Conservation (phyloP, 2,888 invertebrate species). For the Muscina levida region DNA sequence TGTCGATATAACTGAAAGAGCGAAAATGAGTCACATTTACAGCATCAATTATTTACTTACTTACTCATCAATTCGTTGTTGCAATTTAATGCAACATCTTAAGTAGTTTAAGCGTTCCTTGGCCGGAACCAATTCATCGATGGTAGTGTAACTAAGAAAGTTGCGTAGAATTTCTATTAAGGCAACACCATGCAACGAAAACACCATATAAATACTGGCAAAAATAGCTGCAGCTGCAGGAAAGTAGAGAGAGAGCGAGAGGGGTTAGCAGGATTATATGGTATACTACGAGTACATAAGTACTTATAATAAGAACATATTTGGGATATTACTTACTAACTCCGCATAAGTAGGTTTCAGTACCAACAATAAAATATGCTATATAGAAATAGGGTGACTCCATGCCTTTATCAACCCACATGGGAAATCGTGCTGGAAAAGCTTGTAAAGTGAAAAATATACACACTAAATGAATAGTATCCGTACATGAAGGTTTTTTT, state of each 20-base stretch:
- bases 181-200: slow-evolving; percentile 49
- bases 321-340: slow-evolving; percentile 59
- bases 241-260: not conserved
- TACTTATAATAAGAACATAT: no score
- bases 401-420: slow-evolving; percentile 53
- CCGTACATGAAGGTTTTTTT: no score
- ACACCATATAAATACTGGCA: slow-evolving; percentile 51
- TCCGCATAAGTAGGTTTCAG: slow-evolving; percentile 38
- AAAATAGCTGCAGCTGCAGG: slow-evolving; percentile 46
- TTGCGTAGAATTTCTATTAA: slow-evolving; percentile 52
- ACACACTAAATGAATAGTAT: no score
- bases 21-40: not conserved
- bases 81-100: slow-evolving; percentile 50
- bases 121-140: slow-evolving; percentile 16
- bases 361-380: slow-evolving; percentile 35
- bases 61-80: slow-evolving; percentile 50
- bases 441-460: slow-evolving; percentile 38
- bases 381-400: slow-evolving; percentile 54
- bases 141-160: slow-evolving; percentile 47
- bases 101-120: slow-evolving; percentile 46
- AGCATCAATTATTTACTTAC: not conserved
- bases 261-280: not conserved
- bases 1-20: slow-evolving; percentile 47
- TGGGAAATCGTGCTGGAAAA: slow-evolving; percentile 46
- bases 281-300: not conserved